These are phyloP conservation scores for Aepyceros melampus DNA, from an alignment of 2,113 vertebrate species.

Conservation along the genomic window DNA sequence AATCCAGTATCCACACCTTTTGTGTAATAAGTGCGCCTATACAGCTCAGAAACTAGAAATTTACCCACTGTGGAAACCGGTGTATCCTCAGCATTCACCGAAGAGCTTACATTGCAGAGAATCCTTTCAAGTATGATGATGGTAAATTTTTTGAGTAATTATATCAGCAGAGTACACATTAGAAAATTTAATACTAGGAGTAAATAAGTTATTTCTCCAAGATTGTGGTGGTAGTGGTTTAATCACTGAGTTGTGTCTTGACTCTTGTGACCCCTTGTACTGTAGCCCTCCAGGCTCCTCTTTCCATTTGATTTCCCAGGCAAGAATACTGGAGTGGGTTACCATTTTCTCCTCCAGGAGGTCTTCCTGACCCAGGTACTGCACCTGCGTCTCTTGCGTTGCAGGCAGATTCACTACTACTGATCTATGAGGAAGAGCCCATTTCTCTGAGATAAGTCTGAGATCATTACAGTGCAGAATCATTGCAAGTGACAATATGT, in stretches of 20 bases:
- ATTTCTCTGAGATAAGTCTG: neutral
- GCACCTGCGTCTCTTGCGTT: neutral
- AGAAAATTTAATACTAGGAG: neutral
- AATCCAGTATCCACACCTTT: neutral
- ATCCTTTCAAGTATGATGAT: neutral
- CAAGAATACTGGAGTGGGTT: neutral
- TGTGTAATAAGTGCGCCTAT: neutral
- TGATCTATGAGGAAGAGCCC: neutral
- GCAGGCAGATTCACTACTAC: neutral
- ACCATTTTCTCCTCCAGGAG: neutral
- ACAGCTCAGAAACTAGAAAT: neutral
- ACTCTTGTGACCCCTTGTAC: neutral
- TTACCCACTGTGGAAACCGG: neutral
- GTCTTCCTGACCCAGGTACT: neutral
- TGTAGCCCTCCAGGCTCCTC: neutral
- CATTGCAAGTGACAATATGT: neutral
- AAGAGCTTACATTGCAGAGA: neutral
- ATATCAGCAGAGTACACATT: neutral
- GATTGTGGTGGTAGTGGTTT: neutral
- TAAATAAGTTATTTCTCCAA: neutral
- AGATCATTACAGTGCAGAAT: neutral
- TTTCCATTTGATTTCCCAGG: neutral
- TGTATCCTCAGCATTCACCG: neutral
- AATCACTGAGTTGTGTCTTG: neutral
- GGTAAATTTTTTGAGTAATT: neutral